Percentiles rank a stretch among this genome's conserved stretches.
These are phyloP conservation scores for Drosophila monieri DNA, from an alignment of 2,888 invertebrate species.

Conservation along the genomic window DNA sequence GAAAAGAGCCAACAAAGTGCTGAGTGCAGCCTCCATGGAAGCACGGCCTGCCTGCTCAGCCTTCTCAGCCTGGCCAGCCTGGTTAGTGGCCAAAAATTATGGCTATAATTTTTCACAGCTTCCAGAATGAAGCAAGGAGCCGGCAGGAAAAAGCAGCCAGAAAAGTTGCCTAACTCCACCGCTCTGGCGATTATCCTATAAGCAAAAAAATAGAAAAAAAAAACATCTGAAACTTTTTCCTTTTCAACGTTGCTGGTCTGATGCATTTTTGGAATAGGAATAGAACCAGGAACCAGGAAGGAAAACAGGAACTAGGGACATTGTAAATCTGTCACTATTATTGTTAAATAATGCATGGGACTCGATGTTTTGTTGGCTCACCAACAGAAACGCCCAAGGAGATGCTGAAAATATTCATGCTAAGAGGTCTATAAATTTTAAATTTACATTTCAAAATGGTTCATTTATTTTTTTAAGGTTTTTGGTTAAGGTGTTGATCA, in stretches of 20 bases:
- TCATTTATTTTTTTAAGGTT: not conserved
- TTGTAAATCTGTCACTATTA: constrained; percentile 52
- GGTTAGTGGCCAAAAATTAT: constrained; percentile 72
- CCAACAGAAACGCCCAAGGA: constrained; percentile 9
- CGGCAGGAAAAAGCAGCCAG: constrained; percentile 3
- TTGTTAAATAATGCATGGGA: constrained; percentile 48
- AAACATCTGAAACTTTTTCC: constrained; percentile 14
- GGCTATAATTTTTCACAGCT: constrained; percentile 70
- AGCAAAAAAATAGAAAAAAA: constrained; percentile 11
- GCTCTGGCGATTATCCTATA: constrained; percentile 26
- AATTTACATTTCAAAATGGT: constrained; percentile 15
- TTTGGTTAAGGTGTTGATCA: not conserved
- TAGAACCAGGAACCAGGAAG: constrained; percentile 5
- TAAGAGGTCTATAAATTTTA: constrained; percentile 3
- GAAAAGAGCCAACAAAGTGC: constrained; percentile 24
- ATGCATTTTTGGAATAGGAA: constrained; percentile 30
- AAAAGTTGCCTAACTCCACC: constrained; percentile 18
- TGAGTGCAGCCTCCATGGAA: constrained; percentile 34
- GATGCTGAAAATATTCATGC: not conserved
- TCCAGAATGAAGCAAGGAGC: constrained; percentile 10
- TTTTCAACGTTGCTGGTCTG: constrained; percentile 28
- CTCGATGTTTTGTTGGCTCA: constrained; percentile 27
- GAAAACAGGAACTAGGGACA: constrained; percentile 25
- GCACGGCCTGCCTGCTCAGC: constrained; percentile 33
- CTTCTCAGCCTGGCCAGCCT: constrained; percentile 35